Evolutionary conservation across 35 echinoderm and acorn worm genomes (phyloP).

Genomic region (Eucidaris tribuloides): DNA sequence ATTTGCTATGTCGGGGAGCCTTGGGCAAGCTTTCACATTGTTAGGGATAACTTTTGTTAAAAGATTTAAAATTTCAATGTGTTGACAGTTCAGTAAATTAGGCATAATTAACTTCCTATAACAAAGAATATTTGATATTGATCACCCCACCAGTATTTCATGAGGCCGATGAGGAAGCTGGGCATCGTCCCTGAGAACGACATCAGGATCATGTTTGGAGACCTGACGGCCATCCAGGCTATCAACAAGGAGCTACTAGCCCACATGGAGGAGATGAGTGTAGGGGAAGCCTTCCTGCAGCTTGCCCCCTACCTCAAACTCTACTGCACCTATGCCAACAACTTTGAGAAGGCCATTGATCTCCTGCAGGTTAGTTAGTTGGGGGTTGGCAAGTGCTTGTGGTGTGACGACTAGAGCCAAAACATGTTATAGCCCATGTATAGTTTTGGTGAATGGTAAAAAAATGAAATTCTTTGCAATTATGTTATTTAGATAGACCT

Average conservation of each 20-base stretch:
- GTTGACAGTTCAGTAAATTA: too few relatives aligned
- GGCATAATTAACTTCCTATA: too few relatives aligned
- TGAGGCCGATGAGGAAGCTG: constrained; percentile 48
- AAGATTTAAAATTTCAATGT: too few relatives aligned
- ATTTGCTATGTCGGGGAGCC: too few relatives aligned
- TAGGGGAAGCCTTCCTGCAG: constrained; percentile 76
- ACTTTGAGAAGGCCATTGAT: constrained; percentile 85
- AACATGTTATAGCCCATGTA: too few relatives aligned
- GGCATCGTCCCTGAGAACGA: constrained; percentile 70
- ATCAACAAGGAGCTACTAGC: constrained; percentile 85
- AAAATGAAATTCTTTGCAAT: too few relatives aligned
- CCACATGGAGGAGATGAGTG: constrained; percentile 85
- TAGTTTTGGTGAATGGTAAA: too few relatives aligned
- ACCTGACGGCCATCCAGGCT: constrained; percentile 81
- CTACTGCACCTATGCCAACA: constrained; percentile 92
- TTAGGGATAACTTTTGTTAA: too few relatives aligned
- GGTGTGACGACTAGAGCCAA: too few relatives aligned
- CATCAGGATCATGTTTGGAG: constrained; percentile 71
- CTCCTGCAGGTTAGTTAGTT: constrained; percentile 82
- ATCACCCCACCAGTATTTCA: constrained; percentile 50
- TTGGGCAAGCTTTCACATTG: too few relatives aligned
- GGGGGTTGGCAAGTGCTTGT: too few relatives aligned
- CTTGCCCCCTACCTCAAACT: constrained; percentile 83
- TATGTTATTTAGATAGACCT: too few relatives aligned
- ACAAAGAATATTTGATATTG: not conserved